Percentiles rank a stretch among this genome's conserved stretches.
phyloP scores from a whole-genome alignment of 2,888 invertebrate genomes.

The Archips xylosteana region DNA sequence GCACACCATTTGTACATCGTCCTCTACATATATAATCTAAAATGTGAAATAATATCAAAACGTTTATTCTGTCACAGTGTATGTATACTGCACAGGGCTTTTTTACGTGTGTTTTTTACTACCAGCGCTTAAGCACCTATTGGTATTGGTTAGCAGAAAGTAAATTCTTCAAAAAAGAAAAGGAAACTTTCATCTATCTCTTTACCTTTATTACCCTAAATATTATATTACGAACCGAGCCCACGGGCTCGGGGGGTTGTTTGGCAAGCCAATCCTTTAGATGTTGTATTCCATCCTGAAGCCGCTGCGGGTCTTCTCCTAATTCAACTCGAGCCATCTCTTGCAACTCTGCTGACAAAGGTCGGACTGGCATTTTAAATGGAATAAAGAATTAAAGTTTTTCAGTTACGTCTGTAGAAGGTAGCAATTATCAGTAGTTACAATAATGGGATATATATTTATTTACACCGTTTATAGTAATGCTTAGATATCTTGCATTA shows the following conservation, averaged over 20 bases:
- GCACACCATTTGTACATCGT: slow-evolving; percentile 78
- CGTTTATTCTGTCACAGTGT: background rate
- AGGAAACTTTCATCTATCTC: too few relatives aligned
- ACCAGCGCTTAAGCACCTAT: too few relatives aligned
- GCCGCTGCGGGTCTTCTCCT: slow-evolving; percentile 77
- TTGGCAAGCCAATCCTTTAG: slow-evolving; percentile 83
- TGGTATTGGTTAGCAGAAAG: too few relatives aligned
- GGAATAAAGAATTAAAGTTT: background rate
- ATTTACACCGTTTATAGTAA: slow-evolving; percentile 6
- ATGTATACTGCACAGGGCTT: too few relatives aligned
- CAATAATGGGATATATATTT: too few relatives aligned
- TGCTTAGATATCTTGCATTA: slow-evolving; percentile 15
- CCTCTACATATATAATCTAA: slow-evolving; percentile 77
- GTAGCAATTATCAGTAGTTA: too few relatives aligned
- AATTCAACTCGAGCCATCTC: slow-evolving; percentile 77
- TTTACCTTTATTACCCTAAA: slow-evolving; percentile 83
- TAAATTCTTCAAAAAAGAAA: too few relatives aligned
- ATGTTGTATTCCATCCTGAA: slow-evolving; percentile 70
- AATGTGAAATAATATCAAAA: slow-evolving; percentile 5
- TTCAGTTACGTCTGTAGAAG: background rate
- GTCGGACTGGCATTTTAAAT: slow-evolving; percentile 62
- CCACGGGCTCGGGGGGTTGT: too few relatives aligned
- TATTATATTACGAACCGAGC: too few relatives aligned
- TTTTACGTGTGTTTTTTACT: too few relatives aligned
- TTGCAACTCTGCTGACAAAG: slow-evolving; percentile 75